Base-by-base conservation (phyloP, 1,140 invertebrate genomes). In the Polypedilum pembai region DNA sequence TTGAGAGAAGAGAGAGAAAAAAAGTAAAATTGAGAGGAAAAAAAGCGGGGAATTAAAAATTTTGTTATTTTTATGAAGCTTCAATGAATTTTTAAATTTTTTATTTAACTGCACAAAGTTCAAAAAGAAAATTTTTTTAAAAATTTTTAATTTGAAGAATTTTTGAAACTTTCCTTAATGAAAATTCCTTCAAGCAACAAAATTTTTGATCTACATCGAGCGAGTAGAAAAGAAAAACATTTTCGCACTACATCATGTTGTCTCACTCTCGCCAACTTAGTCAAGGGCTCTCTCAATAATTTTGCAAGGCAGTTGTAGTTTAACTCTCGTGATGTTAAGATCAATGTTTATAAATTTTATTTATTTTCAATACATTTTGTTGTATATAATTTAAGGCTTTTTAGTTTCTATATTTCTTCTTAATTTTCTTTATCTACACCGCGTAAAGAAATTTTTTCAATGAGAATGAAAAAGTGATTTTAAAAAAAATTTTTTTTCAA, bases 261-360 rank as follows among this genome's bases (percentile, higher is more conserved):
- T 69, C 65, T 69, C 65, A 18, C 18, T 69, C 65, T 69, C 1
- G 65, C 17, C 10, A 21, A 69, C 20, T 69, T 18, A 20, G 10
- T 69, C 65, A 69, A 69, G 65, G 65, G 65, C 65, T 21, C 5
- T 21, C 8, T 2, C 15, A 69, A 69, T 8, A 18, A 20, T 69
- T 69, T 69, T 21, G 20, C 65, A 20, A 20, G 65, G 17, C 65
- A 69, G 65, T 69, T 20, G 17, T 69, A 69, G 17, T 69, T 69
- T 69, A 69, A 69, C 65, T 69, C 17, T 69, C 65, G 65, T 69
- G 20, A 69, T 69, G 65, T 69, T 21, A 69, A 69, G 65, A 69
- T 69, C 65, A 21, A 69, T 69, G 65, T 69, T 69, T 69, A 69
- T 69, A 69, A 69, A 69, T 69, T 69, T 69, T 20, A 69, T 69